phyloP scores from a whole-genome alignment of 2,797 vertebrate species.

The Simalia tracyae region DNA sequence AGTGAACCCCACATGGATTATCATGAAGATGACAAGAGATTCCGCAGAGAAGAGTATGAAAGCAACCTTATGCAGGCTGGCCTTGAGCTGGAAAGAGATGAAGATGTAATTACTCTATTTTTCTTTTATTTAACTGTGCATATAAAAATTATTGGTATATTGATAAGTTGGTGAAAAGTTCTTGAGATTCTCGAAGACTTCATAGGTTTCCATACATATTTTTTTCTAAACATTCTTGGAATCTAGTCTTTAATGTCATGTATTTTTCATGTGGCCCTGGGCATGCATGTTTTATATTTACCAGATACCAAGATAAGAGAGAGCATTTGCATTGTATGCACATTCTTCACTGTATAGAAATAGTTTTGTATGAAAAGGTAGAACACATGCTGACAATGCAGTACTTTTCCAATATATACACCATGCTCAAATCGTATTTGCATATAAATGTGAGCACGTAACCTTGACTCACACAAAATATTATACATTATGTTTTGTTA shows the following conservation, averaged over 20 bases:
- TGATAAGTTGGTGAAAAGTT: neutral
- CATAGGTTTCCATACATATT: neutral
- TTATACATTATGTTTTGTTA: neutral
- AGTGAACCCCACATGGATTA: slow-evolving; percentile 77
- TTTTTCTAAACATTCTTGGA: neutral
- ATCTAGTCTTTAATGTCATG: neutral
- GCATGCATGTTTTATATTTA: neutral
- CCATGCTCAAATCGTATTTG: neutral
- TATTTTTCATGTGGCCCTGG: neutral
- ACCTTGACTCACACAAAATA: neutral
- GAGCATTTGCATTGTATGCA: neutral
- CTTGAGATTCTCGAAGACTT: neutral
- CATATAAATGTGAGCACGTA: neutral
- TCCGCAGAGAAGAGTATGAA: slow-evolving; percentile 88
- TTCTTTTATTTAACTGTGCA: neutral
- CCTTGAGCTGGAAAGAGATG: slow-evolving; percentile 90
- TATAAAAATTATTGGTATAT: neutral
- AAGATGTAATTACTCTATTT: slow-evolving; percentile 77
- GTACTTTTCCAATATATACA: neutral
- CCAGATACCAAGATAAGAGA: neutral
- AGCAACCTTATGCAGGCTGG: slow-evolving; percentile 89
- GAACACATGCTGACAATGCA: neutral
- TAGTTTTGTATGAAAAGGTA: neutral
- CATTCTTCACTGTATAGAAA: neutral
- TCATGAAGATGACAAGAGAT: slow-evolving; percentile 86